Base-by-base conservation (phyloP, 2,113 vertebrate species). In the Myrmecophaga tridactyla region DNA sequence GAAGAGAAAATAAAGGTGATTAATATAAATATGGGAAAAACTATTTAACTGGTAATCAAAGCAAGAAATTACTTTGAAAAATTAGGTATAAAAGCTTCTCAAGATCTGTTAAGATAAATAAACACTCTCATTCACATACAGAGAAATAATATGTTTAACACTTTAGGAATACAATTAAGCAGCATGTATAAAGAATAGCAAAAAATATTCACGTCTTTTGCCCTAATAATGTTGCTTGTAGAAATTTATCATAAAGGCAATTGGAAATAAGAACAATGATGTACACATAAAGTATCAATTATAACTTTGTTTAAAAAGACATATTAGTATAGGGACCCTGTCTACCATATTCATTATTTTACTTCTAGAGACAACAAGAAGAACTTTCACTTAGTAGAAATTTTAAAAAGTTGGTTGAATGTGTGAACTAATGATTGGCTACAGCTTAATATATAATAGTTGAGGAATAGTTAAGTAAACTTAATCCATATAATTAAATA, bases 11-110 rank as follows among this genome's bases (percentile, higher is more conserved):
- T 51, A 80, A 89, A 89, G 12, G 27, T 36, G 2, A 6, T 39
- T 39, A 10, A 51, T 58, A 63, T 27, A 96, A 89, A 86, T 87
- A 92, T 39, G 29, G 25, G 77, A 91, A 92, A 92, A 88, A 88
- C 9, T 82, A 2, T 87, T 65, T 89, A 51, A 88, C 4, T 3
- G 14, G 41, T 81, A 86, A 53, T 41, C 36, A 94, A 83, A 89
- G 43, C 21, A 69, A 63, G 62, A 92, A 73, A 10, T 62, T 88
- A 78, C 11, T 86, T 73, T 94, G 27, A 21, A 88, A 95, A 92
- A 13, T 56, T 36, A 77, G 13, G 21, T 56, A 23, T 21, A 80
- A 62, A 41, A 25, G 29, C 85, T 70, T 94, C 0, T 31, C 43
- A n/a, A 94, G 13, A 11, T 41, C 9, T 20, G 77, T 1, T 25